Evolutionary conservation across 1,140 invertebrate genomes (phyloP).

Genomic region (Trachymyrmex cornetzi): DNA sequence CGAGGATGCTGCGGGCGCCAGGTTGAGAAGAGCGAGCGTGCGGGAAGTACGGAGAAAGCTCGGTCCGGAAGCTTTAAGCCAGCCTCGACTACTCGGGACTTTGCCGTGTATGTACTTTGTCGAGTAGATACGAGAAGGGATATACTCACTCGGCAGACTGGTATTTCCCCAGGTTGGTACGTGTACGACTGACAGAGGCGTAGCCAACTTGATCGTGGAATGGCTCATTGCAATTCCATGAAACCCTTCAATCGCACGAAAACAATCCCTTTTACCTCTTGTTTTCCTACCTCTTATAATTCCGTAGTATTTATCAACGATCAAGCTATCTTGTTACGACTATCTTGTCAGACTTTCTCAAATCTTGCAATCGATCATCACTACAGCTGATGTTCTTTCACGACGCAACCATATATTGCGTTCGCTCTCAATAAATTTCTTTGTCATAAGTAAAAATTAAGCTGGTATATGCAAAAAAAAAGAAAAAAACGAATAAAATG

Average conservation of each 20-base stretch:
- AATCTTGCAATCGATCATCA: background rate
- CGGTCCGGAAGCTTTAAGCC: slow-evolving; percentile 80
- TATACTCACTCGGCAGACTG: slow-evolving; percentile 66
- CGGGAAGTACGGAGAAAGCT: slow-evolving; percentile 61
- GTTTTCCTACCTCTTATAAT: background rate
- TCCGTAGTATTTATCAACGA: background rate
- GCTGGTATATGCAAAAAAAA: no score
- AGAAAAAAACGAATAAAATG: no score
- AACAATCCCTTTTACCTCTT: background rate
- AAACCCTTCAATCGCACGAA: background rate
- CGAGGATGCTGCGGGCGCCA: slow-evolving; percentile 44
- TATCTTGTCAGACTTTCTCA: background rate
- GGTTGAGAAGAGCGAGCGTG: slow-evolving; percentile 66
- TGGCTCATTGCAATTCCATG: background rate
- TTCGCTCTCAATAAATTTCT: background rate
- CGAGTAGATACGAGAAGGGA: slow-evolving; percentile 73
- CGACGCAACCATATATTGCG: background rate
- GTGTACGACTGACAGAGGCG: slow-evolving; percentile 47
- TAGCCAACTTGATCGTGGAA: slow-evolving; percentile 15
- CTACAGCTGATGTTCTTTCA: background rate
- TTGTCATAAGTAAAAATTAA: no score
- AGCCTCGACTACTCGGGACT: slow-evolving; percentile 78
- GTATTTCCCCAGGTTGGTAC: slow-evolving; percentile 50
- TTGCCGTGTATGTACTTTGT: slow-evolving; percentile 78
- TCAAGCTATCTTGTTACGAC: background rate